Evolutionary conservation across 2,888 invertebrate species (phyloP), one percentile per base, ranked within the genome.

Genomic region (Apodemia hepburni): DNA sequence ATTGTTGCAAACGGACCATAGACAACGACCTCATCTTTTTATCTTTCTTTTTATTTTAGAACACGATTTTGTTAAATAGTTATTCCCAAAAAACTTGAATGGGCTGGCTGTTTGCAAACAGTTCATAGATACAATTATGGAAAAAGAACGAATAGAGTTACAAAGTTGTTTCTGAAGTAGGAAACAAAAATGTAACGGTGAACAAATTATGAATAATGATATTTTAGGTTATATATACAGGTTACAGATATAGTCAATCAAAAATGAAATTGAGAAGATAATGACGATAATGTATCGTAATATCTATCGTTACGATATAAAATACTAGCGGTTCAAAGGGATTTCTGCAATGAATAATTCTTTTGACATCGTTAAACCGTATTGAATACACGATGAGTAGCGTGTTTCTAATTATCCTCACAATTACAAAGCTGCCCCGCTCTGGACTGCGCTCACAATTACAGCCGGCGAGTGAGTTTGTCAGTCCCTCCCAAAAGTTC

Each of bases 321-420:
- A 38, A 38, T 38, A 38, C 38, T 42, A 42, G 42, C 42, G 15
- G 15, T 42, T 42, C 49, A 49, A 51, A 22, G 22, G 15, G 27
- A 18, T 12, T 22, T 51, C 18, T 49, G 49, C 51, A 51, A 51
- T 51, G 51, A 18, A 51, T 27, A 11, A 22, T 51, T 51, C 22
- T 51, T 51, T 51, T 51, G 51, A 27, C 51, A 51, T 51, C 51
- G 27, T 51, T 51, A 51, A 17, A 18, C 18, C 49, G 18, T 51
- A 51, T 51, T 51, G 51, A 51, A 51, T 51, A 51, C 51, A 51
- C 22, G 51, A 51, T 51, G 51, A 51, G 51, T 51, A 18, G 51
- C 51, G 12, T 51, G 51, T 51, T 51, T 51, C 51, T 51, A 51
- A 54, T 54, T 54, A 54, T 27, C 54, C 54, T 54, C 27, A 22